These are phyloP conservation scores for Anagrus nilaparvatae DNA, from an alignment of 1,140 invertebrate species.

Conservation along the genomic window DNA sequence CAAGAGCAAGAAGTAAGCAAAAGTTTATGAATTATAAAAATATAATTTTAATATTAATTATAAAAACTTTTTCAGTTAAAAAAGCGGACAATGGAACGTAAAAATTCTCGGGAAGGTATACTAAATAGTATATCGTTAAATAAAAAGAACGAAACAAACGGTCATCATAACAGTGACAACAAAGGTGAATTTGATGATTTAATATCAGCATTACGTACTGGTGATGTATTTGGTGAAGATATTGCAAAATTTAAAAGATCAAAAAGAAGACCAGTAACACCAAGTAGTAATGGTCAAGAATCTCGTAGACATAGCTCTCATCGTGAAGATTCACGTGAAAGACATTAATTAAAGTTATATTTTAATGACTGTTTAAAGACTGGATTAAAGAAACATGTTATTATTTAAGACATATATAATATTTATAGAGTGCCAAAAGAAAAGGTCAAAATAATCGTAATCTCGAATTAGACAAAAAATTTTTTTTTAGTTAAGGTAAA, in stretches of 20 bases:
- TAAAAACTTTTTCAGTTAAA: slow-evolving; percentile 50
- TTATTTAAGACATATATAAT: too few relatives aligned
- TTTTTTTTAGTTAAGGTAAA: too few relatives aligned
- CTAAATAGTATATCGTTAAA: slow-evolving; percentile 45
- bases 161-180: slow-evolving; percentile 46
- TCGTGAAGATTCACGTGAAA: slow-evolving; percentile 61
- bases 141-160: slow-evolving; percentile 43
- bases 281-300: slow-evolving; percentile 41
- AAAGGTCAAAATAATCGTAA: too few relatives aligned
- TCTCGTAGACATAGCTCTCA: slow-evolving; percentile 50
- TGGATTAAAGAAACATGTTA: too few relatives aligned
- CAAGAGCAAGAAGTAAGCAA: slow-evolving; percentile 78
- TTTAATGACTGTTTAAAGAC: too few relatives aligned
- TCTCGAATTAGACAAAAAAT: too few relatives aligned
- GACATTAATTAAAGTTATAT: slow-evolving; percentile 35
- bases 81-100: slow-evolving; percentile 78
- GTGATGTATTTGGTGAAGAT: slow-evolving; percentile 95
- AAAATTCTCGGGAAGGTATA: slow-evolving; percentile 63
- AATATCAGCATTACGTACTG: slow-evolving; percentile 89
- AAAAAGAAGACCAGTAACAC: slow-evolving; percentile 50
- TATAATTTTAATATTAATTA: slow-evolving; percentile 3
- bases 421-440: too few relatives aligned
- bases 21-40: background rate
- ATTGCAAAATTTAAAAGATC: slow-evolving; percentile 85
- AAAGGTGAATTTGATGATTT: slow-evolving; percentile 95